Conservation (phyloP, 2,888 invertebrate species). For the Synanthedon andrenaeformis region DNA sequence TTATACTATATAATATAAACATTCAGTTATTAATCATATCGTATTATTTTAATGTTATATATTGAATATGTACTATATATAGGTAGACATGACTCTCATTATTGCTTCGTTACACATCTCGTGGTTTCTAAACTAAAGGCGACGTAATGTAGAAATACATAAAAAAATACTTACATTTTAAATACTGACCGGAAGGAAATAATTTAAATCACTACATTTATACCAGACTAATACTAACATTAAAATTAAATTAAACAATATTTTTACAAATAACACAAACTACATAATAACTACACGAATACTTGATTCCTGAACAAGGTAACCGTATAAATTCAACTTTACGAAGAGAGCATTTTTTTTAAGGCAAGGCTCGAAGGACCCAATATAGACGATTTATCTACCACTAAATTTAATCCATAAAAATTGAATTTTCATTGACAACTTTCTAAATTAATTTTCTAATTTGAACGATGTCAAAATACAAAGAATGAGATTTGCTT, state of each 20-base stretch:
- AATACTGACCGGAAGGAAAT: slow-evolving; percentile 70
- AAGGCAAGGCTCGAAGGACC: slow-evolving; percentile 51
- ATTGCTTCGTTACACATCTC: slow-evolving; percentile 39
- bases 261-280: slow-evolving; percentile 46
- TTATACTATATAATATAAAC: too few species aligned
- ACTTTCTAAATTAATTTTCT: neutral
- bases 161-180: slow-evolving; percentile 63
- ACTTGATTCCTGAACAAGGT: slow-evolving; percentile 67
- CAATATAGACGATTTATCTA: slow-evolving; percentile 2
- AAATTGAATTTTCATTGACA: neutral
- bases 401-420: neutral
- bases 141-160: slow-evolving; percentile 39
- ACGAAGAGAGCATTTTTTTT: slow-evolving; percentile 66
- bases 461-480: neutral
- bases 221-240: slow-evolving; percentile 36
- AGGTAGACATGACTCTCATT: slow-evolving; percentile 5
- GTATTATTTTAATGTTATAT: too few species aligned
- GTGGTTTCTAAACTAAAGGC: slow-evolving; percentile 34
- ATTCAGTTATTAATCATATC: too few species aligned
- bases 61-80: neutral
- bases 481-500: neutral
- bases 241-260: slow-evolving; percentile 46
- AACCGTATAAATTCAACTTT: slow-evolving; percentile 63
- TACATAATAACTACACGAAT: slow-evolving; percentile 57
- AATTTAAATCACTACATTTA: slow-evolving; percentile 58